These are phyloP conservation scores for human DNA, from an alignment of 2,113 vertebrate genomes.

Conservation along the genomic window GRCh38 chr9:69389001-69389500, in stretches of 20 bases:
- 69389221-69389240: neutral
- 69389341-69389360: neutral
- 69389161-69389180: neutral
- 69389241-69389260: neutral
- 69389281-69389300: neutral
- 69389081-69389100: neutral
- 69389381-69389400: neutral
- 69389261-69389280: neutral
- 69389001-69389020: neutral
- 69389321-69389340: neutral
- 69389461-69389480: neutral
- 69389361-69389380: neutral
- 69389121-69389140: neutral
- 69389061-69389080: neutral
- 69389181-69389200: accelerated
- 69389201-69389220: neutral
- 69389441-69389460: no score
- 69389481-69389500: neutral
- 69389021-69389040: neutral
- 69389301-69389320: neutral
- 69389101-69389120: neutral
- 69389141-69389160: neutral
- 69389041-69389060: neutral
- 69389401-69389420: neutral
- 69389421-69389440: neutral